Conservation (phyloP, 2,113 vertebrate species). For the Chaetura pelagica region DNA sequence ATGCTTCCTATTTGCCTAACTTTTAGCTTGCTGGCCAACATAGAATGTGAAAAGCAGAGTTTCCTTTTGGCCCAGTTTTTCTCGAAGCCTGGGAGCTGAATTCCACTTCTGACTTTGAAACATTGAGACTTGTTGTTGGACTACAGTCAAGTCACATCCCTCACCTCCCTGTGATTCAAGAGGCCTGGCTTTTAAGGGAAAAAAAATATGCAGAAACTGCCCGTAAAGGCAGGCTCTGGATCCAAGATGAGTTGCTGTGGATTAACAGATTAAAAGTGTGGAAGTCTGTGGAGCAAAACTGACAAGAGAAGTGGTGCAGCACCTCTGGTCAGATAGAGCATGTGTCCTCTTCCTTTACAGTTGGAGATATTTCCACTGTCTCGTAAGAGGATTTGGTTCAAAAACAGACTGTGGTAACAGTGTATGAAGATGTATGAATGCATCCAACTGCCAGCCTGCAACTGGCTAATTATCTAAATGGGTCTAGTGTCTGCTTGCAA, state of each 20-base stretch:
- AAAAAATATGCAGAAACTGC: constrained; percentile 34
- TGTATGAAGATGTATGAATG: not conserved
- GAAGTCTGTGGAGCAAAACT: not conserved
- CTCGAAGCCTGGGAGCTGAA: constrained; percentile 60
- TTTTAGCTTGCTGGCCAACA: constrained; percentile 18
- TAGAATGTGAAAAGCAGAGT: constrained; percentile 62
- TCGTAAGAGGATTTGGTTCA: not conserved
- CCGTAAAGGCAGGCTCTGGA: not conserved
- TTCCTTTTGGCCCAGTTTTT: constrained; percentile 57
- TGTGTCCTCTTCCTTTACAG: not conserved
- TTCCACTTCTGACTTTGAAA: constrained; percentile 58
- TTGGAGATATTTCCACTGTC: not conserved
- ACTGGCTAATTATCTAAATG: not conserved
- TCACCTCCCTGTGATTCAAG: constrained; percentile 46
- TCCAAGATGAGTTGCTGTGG: constrained; percentile 13
- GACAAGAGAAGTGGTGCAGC: not conserved
- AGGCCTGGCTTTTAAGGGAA: constrained; percentile 36
- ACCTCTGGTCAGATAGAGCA: not conserved
- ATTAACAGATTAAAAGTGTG: constrained; percentile 43
- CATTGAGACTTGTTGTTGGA: constrained; percentile 55
- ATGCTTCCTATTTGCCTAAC: constrained; percentile 61
- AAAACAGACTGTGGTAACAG: not conserved
- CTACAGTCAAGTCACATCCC: constrained; percentile 57
- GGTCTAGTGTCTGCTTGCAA: not conserved
- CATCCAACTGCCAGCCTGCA: not conserved